Conservation (phyloP, 2,797 vertebrate species). For the Anolis apletophallus region DNA sequence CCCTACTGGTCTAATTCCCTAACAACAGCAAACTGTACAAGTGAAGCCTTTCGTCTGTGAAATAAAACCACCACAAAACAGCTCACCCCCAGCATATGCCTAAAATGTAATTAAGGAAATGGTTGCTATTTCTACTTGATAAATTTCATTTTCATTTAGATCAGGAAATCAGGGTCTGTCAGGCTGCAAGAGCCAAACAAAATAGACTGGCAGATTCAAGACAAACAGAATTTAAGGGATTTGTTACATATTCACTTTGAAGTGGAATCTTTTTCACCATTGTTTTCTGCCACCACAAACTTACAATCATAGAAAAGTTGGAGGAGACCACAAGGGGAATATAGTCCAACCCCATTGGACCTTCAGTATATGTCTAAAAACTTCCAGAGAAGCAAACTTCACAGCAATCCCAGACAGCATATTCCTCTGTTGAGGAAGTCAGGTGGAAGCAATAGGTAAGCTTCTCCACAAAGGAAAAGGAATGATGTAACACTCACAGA, state of each 20-base stretch:
- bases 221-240: background rate
- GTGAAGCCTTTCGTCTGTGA: constrained; percentile 25
- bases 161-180: constrained; percentile 19
- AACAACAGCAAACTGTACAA: constrained; percentile 54
- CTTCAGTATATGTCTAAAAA: no score
- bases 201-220: background rate
- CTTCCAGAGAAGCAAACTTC: no score
- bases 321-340: no score
- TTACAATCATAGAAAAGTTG: no score
- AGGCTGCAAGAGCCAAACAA: constrained; percentile 31
- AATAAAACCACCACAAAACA: background rate
- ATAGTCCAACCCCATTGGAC: no score
- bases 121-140: constrained; percentile 63
- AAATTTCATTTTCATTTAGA: constrained; percentile 46
- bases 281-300: background rate
- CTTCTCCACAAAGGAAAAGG: no score
- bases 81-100: background rate
- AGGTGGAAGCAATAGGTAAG: no score
- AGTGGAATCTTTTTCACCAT: background rate
- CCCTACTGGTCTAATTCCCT: constrained; percentile 61
- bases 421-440: no score
- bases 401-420: no score
- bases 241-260: constrained; percentile 13
- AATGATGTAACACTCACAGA: no score
- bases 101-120: constrained; percentile 55